These are phyloP conservation scores for Mareca penelope DNA, from an alignment of 2,797 vertebrate genomes.

Conservation along the genomic window DNA sequence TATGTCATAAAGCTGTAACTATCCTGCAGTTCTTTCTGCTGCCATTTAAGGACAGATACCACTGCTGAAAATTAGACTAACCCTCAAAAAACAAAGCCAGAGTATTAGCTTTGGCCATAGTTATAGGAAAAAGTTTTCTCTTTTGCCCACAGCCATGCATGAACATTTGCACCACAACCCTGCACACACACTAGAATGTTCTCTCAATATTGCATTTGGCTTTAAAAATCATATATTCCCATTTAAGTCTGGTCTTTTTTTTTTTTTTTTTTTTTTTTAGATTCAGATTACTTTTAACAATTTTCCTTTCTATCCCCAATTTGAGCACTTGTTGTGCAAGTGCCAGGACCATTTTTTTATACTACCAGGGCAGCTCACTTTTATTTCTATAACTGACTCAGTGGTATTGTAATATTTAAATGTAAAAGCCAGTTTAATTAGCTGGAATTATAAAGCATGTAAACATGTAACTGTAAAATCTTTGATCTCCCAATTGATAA, in stretches of 20 bases:
- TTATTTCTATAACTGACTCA: conserved; percentile 5
- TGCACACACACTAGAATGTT: neutral
- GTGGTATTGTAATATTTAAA: neutral
- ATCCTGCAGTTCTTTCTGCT: neutral
- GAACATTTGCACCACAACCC: neutral
- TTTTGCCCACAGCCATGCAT: neutral
- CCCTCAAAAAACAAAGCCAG: neutral
- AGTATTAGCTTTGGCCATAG: neutral
- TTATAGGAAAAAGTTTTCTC: neutral
- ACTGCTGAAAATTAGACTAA: neutral
- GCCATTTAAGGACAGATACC: neutral
- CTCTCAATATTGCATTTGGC: neutral
- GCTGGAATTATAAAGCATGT: neutral
- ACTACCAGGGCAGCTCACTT: neutral
- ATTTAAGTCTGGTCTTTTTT: neutral
- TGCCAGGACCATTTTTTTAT: neutral
- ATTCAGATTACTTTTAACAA: neutral
- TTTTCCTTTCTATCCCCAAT: conserved; percentile 8
- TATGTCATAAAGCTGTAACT: neutral
- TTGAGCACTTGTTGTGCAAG: neutral
- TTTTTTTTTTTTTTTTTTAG: neutral
- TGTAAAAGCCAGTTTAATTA: conserved; percentile 10
- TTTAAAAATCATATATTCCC: conserved; percentile 1
- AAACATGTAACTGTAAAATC: neutral
- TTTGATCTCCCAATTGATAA: neutral